A percentile compares a stretch with the other conserved stretches of the same genome.
phyloP scores from a whole-genome alignment of 2,113 vertebrate genomes.

The Chionomys nivalis region DNA sequence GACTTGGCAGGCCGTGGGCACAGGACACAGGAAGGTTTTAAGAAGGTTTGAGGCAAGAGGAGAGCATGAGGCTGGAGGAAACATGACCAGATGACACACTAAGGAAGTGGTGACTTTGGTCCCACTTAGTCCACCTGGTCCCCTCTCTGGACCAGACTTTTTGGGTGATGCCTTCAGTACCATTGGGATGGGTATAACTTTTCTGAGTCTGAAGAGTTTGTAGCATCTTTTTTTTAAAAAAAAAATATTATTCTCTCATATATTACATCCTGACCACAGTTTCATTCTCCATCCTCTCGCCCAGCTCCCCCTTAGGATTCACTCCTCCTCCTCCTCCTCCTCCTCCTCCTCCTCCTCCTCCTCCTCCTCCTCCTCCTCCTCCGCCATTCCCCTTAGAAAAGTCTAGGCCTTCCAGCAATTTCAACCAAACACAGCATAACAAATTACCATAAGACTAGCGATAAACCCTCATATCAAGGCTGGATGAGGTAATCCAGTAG shows the following conservation, averaged over 20 bases:
- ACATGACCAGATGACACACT: background rate
- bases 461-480: background rate
- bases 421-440: background rate
- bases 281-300: background rate
- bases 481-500: background rate
- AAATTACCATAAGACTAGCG: background rate
- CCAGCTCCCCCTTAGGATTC: no score
- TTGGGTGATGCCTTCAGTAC: background rate
- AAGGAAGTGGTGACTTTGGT: background rate
- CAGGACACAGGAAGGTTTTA: background rate
- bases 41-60: background rate
- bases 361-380: background rate
- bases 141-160: background rate
- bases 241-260: background rate
- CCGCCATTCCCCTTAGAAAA: background rate
- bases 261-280: background rate
- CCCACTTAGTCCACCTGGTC: background rate
- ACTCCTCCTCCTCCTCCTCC: background rate
- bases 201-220: background rate
- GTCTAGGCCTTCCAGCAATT: background rate
- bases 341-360: no score
- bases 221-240: background rate
- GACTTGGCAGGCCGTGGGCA: background rate
- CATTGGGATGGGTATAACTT: background rate
- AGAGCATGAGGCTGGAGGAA: background rate